Base-by-base conservation (phyloP, 2,797 vertebrate genomes). In the Chelonia mydas region DNA sequence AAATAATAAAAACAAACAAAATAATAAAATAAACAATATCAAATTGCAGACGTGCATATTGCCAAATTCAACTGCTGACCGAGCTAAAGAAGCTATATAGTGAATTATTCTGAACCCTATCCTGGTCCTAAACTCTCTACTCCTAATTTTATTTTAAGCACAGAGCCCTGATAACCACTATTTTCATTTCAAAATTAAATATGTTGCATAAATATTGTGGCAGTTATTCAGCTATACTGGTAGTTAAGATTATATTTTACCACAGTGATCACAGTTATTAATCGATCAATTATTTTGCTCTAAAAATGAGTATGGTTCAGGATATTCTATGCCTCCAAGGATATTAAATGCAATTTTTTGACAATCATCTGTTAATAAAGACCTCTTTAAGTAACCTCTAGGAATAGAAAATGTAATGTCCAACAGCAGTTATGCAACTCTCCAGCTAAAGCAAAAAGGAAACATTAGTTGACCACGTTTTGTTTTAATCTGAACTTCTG, bases 331-430 rank as follows among this genome's bases (percentile, higher is more conserved):
- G 54, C 89, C 89, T 96, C 84, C 54, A 45, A 93, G 89, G 91
- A 95, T 94, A 96, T 89, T 87, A 95, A 93, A 97, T 87, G 68
- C 37, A 97, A 96, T 96, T 94, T 23, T 72, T 25, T 90, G 82
- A 77, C 85, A 95, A 76, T 92, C 87, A 90, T 87, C 84, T 65
- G 68, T 31, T 81, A 89, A 84, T 85, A 92, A 86, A 95, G 25
- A 41, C 13, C 54, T 65, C 89, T 96, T 93, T 84, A 92, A 79
- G 79, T 83, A 92, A 93, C 31, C 6, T 3, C 6, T 13, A 25
- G n/a, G 94, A 90, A 95, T 65, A 87, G 33, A 92, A 82, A 80
- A 92, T 80, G 13, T 51, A 53, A 12, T 37, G 27, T 84, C 95
- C 17, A 1, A 55, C 7, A 90, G 37, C 80, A 78, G 6, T 54